Evolutionary conservation across 2,113 vertebrate species (phyloP).

Genomic region (Enhydra lutris): DNA sequence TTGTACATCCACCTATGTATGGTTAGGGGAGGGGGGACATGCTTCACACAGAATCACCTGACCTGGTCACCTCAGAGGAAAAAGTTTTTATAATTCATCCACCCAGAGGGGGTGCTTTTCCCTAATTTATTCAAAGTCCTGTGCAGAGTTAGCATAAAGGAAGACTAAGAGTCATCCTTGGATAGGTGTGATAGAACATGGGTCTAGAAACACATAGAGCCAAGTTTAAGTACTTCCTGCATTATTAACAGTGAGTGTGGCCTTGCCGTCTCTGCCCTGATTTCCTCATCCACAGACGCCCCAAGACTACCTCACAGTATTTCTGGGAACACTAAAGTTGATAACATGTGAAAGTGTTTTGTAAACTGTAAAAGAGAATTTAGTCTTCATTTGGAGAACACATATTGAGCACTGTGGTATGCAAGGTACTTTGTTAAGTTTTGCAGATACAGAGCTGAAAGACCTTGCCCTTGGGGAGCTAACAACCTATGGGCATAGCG

Average conservation of each 20-base stretch:
- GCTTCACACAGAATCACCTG: background rate
- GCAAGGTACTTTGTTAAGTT: background rate
- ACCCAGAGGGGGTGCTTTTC: background rate
- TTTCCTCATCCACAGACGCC: background rate
- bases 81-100: background rate
- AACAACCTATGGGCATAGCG: background rate
- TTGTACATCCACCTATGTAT: rapidly evolving
- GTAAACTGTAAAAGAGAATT: background rate
- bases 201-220: background rate
- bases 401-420: background rate
- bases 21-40: background rate
- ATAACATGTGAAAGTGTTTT: background rate
- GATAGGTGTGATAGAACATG: background rate
- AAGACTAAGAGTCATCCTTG: background rate
- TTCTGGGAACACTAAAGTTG: background rate
- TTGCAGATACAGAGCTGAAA: background rate
- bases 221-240: background rate
- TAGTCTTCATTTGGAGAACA: background rate
- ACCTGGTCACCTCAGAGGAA: background rate
- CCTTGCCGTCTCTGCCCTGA: background rate
- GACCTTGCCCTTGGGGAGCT: background rate
- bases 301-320: background rate
- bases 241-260: background rate
- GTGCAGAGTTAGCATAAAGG: background rate
- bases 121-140: background rate